Base-by-base conservation (phyloP, 1,140 invertebrate genomes). In the Eriosoma lanigerum region DNA sequence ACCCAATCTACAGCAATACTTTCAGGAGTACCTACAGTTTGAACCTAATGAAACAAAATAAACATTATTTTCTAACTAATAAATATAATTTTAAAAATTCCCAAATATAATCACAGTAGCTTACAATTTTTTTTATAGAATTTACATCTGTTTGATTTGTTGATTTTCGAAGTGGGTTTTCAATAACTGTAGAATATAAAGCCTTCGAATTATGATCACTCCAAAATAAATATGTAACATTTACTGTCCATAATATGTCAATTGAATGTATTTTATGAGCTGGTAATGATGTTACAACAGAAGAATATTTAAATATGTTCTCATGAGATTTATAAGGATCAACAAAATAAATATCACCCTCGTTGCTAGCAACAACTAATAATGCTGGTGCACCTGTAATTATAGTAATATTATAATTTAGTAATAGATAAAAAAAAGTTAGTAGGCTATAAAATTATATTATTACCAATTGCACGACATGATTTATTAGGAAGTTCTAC, bases 1-100 rank as follows among this genome's bases (percentile, higher is more conserved):
- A 93, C 87, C 89, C 92, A 93, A 86, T 96, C 94, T 24, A 96
- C 88, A 6, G 92, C 90, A 54, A 96, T 86, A 17, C 93, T 93
- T 83, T 92, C 89, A 0, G 94, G 92, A 73, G 89, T 87, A 21
- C 86, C 85, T 48, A 90, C 83, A 81, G 87, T 87, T 6, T 83
- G 83, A 44, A 87, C 82, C 85, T 86, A 9, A 75, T 8, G 85
- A 46, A 81, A 75, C 5, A 81, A 80, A 81, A 76, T 17, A 29
- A 38, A 38, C 8, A 38, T 38, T 38, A 38, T 38, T 38, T 38
- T 38, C 8, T 38, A 38, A 3, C 32, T n/a, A n/a, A n/a, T n/a
- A n/a, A n/a, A n/a, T n/a, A n/a, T n/a, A n/a, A n/a, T n/a, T n/a
- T n/a, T n/a, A n/a, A n/a, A n/a, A n/a, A n/a, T n/a, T n/a, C 32